Base-by-base conservation (phyloP, 1,140 invertebrate species). In the Eubasilissa regina region DNA sequence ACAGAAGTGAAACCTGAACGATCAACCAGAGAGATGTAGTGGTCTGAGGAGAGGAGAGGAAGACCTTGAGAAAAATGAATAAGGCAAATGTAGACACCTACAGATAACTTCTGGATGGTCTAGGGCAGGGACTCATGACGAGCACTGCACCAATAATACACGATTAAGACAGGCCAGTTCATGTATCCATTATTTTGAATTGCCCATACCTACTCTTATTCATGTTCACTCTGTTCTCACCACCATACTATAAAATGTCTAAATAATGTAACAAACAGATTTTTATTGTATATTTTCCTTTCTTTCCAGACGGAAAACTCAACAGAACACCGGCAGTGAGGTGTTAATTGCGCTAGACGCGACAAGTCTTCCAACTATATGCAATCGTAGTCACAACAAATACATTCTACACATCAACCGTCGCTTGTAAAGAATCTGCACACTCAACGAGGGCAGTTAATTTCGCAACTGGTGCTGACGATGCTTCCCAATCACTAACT, bases 261-360 rank as follows among this genome's bases (percentile, higher is more conserved):
- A 15, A 56, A 56, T 56, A 17, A 56, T 56, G 15, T 19, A 9
- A 17, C 15, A 56, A 17, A 56, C 19, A 56, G n/a, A n/a, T 56
- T 19, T 56, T 11, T 9, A n/a, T 1, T 56, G 53, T 56, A n/a
- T 1, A 4, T 17, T n/a, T 56, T 56, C 1, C 19, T 56, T 66
- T 70, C 13, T 51, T 25, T 70, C 21, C 45, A 70, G 66, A 70
- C 66, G 25, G 60, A 62, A 70, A 70, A 51, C 47, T 19, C 12
- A 15, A 17, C n/a, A 13, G 17, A 62, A 53, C 66, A 48, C 4
- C 15, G 51, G 45, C 45, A 48, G 43, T 70, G 66, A 70, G 21
- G 66, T 4, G 66, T 70, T 15, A 25, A 47, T 13, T 25, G 45
- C 13, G 44, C 15, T 25, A 17, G 45, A 56, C 15, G 13, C 53